Evolutionary conservation across 1,140 invertebrate species (phyloP).

Genomic region (Calephelis virginiensis): DNA sequence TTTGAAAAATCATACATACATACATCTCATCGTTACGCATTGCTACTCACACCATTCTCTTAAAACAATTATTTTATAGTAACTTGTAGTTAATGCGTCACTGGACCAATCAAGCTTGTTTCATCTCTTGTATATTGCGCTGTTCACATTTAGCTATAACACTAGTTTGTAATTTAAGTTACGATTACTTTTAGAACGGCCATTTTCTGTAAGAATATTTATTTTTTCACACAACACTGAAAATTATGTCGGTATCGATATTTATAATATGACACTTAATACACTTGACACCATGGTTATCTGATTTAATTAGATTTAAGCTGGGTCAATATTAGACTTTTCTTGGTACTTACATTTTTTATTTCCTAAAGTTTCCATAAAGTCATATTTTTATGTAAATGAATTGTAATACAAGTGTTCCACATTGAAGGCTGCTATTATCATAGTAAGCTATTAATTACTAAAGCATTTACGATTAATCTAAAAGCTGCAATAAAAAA

Average conservation of each 20-base stretch:
- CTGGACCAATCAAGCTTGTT: constrained; percentile 13
- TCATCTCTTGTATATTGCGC: constrained; percentile 2
- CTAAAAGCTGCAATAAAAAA: no score
- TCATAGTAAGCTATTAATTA: no score
- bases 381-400: no score
- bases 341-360: no score
- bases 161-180: constrained; percentile 3
- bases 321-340: no score
- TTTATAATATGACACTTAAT: not conserved
- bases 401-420: no score
- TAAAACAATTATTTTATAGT: constrained; percentile 3
- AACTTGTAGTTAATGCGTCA: constrained; percentile 6
- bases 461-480: no score
- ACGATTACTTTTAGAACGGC: not conserved
- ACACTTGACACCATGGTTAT: not conserved
- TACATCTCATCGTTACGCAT: not conserved
- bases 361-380: no score
- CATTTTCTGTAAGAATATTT: constrained; percentile 7
- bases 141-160: not conserved
- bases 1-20: not conserved
- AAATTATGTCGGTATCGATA: not conserved
- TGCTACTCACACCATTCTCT: not conserved
- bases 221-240: constrained; percentile 8
- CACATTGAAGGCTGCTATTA: no score
- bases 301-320: no score